Evolutionary conservation across 1,140 invertebrate genomes (phyloP).

Genomic region (Grapholita molesta): DNA sequence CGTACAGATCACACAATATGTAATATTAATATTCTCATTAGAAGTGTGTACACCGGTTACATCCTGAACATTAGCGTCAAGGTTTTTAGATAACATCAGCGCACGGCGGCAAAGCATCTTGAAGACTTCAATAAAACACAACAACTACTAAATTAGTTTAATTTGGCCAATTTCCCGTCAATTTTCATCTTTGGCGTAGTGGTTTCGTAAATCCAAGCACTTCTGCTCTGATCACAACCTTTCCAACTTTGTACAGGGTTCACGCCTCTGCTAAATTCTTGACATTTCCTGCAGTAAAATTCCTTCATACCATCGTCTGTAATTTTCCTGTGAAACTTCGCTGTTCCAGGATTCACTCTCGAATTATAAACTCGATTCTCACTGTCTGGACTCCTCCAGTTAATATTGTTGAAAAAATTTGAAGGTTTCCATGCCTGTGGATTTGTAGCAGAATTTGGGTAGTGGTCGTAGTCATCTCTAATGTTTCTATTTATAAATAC

Average conservation of each 20-base stretch:
- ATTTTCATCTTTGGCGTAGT: slow-evolving; percentile 65
- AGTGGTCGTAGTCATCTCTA: slow-evolving; percentile 57
- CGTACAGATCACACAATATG: not conserved
- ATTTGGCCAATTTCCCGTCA: slow-evolving; percentile 71
- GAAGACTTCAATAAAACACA: slow-evolving; percentile 34
- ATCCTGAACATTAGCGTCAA: slow-evolving; percentile 31
- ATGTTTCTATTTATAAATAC: slow-evolving; percentile 43
- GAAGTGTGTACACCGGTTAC: not conserved
- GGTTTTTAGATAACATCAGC: slow-evolving; percentile 52
- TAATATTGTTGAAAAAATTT: slow-evolving; percentile 59
- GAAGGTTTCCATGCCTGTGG: slow-evolving; percentile 61
- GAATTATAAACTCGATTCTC: slow-evolving; percentile 21
- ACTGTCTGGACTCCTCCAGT: slow-evolving; percentile 49
- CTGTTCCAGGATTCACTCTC: slow-evolving; percentile 32
- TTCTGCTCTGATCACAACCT: slow-evolving; percentile 41
- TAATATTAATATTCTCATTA: not conserved
- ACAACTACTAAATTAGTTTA: slow-evolving; percentile 57
- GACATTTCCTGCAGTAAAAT: slow-evolving; percentile 66
- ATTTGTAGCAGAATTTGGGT: slow-evolving; percentile 49
- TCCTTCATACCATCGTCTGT: slow-evolving; percentile 56
- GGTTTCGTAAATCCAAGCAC: slow-evolving; percentile 44
- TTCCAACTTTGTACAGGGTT: slow-evolving; percentile 20
- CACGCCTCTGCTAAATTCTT: slow-evolving; percentile 41
- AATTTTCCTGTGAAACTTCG: slow-evolving; percentile 47
- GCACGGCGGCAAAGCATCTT: not conserved